Conservation (phyloP, 2,888 invertebrate species). For the Willowsia nigromaculata region DNA sequence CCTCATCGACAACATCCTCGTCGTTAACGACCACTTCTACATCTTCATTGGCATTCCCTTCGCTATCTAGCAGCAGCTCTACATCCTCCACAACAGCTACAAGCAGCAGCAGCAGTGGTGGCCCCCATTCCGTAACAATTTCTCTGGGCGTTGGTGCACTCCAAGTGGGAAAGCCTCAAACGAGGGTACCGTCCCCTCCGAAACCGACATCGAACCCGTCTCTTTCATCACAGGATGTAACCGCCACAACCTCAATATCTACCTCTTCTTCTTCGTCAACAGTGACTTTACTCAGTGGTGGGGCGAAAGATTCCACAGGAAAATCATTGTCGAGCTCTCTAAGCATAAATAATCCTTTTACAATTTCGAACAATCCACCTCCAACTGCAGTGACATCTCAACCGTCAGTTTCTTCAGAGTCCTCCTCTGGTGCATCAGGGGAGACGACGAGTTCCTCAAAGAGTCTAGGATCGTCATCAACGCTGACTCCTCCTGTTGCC, state of each 20-base stretch:
- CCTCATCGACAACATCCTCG: neutral
- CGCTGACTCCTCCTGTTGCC: conserved; percentile 50
- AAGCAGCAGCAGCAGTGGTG: conserved; percentile 21
- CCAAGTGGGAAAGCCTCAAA: conserved; percentile 52
- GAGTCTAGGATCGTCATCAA: neutral
- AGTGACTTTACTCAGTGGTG: neutral
- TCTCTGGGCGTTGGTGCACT: conserved; percentile 65
- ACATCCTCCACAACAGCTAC: neutral
- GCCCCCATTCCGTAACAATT: conserved; percentile 68
- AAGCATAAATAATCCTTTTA: neutral
- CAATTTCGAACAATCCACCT: neutral
- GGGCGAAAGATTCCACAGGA: conserved; percentile 12
- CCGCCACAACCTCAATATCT: conserved; percentile 26
- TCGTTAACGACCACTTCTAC: conserved; percentile 15
- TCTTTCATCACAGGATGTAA: conserved; percentile 31
- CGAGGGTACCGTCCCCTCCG: conserved; percentile 57
- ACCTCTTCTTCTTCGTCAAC: conserved; percentile 7
- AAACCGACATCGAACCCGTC: conserved; percentile 30
- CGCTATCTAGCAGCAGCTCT: neutral
- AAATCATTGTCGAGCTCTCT: conserved; percentile 12
- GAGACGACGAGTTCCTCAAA: conserved; percentile 1
- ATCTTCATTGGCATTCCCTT: neutral
- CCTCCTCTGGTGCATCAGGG: neutral
- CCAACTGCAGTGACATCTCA: neutral
- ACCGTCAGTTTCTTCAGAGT: neutral